phyloP scores from a whole-genome alignment of 2,797 vertebrate species.

The Acanthopagrus latus region DNA sequence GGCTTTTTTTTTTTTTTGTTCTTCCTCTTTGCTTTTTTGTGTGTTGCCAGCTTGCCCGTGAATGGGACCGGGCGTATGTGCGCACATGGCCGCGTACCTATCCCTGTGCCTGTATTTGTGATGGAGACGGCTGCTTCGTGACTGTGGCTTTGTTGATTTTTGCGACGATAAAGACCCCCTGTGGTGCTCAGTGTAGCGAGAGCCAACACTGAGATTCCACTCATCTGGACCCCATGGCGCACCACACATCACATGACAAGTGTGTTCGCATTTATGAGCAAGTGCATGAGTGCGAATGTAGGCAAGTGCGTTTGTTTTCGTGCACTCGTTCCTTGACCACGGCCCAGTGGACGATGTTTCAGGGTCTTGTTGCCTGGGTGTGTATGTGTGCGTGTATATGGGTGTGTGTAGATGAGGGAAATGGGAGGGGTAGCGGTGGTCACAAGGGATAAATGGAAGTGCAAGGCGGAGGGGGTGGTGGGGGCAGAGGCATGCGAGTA shows the following conservation, averaged over 20 bases:
- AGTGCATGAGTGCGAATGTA: slow-evolving; percentile 1
- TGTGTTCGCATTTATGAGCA: slow-evolving; percentile 12
- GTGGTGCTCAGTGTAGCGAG: slow-evolving; percentile 82
- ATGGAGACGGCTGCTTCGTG: slow-evolving; percentile 76
- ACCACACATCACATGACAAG: slow-evolving; percentile 73
- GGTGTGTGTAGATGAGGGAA: slow-evolving; percentile 27
- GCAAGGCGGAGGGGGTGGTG: slow-evolving; percentile 2
- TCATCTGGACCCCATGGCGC: slow-evolving; percentile 79
- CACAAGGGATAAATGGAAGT: slow-evolving; percentile 61
- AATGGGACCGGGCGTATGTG: slow-evolving; percentile 34
- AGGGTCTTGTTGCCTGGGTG: slow-evolving; percentile 24
- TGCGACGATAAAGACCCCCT: slow-evolving; percentile 80
- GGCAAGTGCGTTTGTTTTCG: slow-evolving; percentile 24
- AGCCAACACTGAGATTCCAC: slow-evolving; percentile 81
- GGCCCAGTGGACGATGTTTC: slow-evolving; percentile 33
- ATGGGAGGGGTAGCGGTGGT: slow-evolving; percentile 45
- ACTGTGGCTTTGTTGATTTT: slow-evolving; percentile 84
- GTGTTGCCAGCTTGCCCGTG: slow-evolving; percentile 5
- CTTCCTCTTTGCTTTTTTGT: not conserved
- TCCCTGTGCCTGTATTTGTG: slow-evolving; percentile 25
- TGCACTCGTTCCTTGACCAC: slow-evolving; percentile 34
- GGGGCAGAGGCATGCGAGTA: slow-evolving; percentile 45
- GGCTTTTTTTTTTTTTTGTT: not conserved
- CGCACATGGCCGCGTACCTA: not conserved
- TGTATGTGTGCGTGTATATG: slow-evolving; percentile 23